Evolutionary conservation across 2,888 invertebrate species (phyloP).

Genomic region (Conchocele bisecta): DNA sequence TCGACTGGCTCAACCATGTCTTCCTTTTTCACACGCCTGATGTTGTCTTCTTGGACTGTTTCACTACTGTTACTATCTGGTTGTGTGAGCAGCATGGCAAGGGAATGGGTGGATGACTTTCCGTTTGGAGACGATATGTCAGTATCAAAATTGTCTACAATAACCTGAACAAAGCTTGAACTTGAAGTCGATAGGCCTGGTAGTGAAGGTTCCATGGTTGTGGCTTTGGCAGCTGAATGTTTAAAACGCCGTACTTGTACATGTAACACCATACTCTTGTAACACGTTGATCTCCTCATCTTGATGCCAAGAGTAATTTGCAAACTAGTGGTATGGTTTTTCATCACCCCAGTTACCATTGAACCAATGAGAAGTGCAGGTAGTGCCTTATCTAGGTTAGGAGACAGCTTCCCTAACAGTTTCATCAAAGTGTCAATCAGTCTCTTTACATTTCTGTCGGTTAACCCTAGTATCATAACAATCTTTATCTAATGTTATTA

Average conservation of each 20-base stretch:
- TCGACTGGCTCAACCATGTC: conserved; percentile 8
- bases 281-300: too few species aligned
- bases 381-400: too few species aligned
- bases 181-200: neutral
- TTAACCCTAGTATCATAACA: too few species aligned
- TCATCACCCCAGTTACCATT: too few species aligned
- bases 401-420: too few species aligned
- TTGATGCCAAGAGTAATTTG: too few species aligned
- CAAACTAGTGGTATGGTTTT: too few species aligned
- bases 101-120: conserved; percentile 25
- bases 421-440: too few species aligned
- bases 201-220: neutral
- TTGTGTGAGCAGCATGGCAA: conserved; percentile 32
- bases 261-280: too few species aligned
- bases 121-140: conserved; percentile 39
- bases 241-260: conserved; percentile 59
- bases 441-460: too few species aligned
- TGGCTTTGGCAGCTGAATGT: conserved; percentile 51
- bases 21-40: neutral
- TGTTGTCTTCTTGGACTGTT: neutral
- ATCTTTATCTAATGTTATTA: too few species aligned
- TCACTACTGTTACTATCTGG: neutral
- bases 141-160: conserved; percentile 34
- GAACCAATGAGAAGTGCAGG: too few species aligned
- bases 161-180: neutral